Evolutionary conservation across 2,888 invertebrate species (phyloP).

Genomic region (Amphipoea oculea): DNA sequence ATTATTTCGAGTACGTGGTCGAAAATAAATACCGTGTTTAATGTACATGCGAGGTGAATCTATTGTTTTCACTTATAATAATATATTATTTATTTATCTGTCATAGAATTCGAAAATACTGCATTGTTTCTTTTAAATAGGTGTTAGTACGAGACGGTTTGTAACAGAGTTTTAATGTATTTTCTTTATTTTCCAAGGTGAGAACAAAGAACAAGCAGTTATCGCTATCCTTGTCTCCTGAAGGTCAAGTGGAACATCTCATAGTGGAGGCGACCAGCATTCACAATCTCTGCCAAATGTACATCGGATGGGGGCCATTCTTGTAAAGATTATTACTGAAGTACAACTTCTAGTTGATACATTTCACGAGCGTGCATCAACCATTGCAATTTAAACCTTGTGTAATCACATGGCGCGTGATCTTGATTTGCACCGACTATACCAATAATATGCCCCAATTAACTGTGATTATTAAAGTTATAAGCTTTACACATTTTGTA

Average conservation of each 20-base stretch:
- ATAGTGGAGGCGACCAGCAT: constrained; percentile 97
- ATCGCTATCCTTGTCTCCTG: constrained; percentile 95
- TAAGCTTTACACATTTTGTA: constrained; percentile 31
- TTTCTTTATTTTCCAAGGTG: constrained; percentile 81
- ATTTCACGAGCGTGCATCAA: background rate
- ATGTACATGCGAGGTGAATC: constrained; percentile 11
- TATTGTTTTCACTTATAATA: constrained; percentile 9
- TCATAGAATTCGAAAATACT: background rate
- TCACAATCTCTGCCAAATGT: constrained; percentile 98
- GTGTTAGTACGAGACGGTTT: background rate
- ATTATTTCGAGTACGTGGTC: constrained; percentile 14
- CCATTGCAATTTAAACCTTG: constrained; percentile 6
- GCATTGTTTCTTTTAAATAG: constrained; percentile 11
- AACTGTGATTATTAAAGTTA: constrained; percentile 48
- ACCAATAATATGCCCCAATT: constrained; percentile 24
- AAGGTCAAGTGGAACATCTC: constrained; percentile 98
- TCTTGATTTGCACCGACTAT: background rate
- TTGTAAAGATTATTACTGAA: constrained; percentile 86
- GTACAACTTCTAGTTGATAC: background rate
- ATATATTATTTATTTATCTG: constrained; percentile 7
- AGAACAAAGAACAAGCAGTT: constrained; percentile 91
- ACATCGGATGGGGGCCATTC: constrained; percentile 98
- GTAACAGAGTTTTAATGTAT: background rate
- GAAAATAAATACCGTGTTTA: background rate
- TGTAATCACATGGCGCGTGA: background rate